Evolutionary conservation across 30 jellyfish, hydroid and myxozoan species (phyloP), one percentile per base, ranked within the genome.

Genomic region (Aurelia sp.): DNA sequence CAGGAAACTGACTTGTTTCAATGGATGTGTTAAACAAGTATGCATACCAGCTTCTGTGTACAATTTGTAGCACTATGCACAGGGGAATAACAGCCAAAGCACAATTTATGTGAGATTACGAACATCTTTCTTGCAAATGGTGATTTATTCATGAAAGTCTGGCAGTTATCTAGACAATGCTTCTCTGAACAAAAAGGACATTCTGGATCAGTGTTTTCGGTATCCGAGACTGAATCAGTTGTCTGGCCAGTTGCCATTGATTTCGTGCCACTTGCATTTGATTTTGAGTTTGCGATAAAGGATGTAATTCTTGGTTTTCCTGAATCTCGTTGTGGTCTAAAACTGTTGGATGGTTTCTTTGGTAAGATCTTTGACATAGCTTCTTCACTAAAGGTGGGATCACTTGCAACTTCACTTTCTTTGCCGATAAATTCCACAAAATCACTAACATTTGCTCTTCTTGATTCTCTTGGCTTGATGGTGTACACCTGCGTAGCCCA

Each of bases 71-170:
- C 74, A 40, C 52, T 65, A 31, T 80, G 90, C 15, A 31, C 21
- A 40, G 81, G 74, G 64, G 82, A 66, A 68, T 23, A 80, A 65
- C 90, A 80, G 62, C 90, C 90, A 68, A 80, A 80, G 51, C 82
- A 80, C 72, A 64, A 57, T 35, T 30, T 66, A 30, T 80, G 72
- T 37, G 81, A 66, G 16, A 65, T 80, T 31, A 80, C 90, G 40
- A 61, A 77, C 67, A 77, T 60, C 78, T 77, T 77, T 31, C 88
- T 60, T 59, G 88, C 78, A 33, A 31, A 62, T 59, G 78, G 78
- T 77, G 88, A 37, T 58, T 44, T 77, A 13, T 60, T 50, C 77
- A 77, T 23, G 50, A 61, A 59, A 2, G 66, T 35, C 78, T 77
- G 21, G 78, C 79, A 77, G 88, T 65, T 61, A 63, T 59, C 78